Percentiles rank a stretch among this genome's conserved stretches.
phyloP scores from a whole-genome alignment of 2,888 invertebrate species.

The Dicranocentrus wangi region DNA sequence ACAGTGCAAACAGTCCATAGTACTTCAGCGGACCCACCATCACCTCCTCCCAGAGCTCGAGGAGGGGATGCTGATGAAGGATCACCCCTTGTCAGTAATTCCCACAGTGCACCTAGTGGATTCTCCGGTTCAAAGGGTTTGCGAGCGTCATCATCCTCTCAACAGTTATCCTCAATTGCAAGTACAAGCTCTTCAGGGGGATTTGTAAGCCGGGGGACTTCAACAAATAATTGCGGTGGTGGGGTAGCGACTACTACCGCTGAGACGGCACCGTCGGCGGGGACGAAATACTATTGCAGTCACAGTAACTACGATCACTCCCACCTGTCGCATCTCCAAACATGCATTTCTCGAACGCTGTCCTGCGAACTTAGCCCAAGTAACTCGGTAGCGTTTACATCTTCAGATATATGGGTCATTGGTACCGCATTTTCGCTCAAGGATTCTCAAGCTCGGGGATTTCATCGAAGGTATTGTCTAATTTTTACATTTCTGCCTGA shows the following conservation, averaged over 20 bases:
- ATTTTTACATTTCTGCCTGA: slow-evolving; percentile 73
- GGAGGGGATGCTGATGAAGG: slow-evolving; percentile 18
- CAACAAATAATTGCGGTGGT: slow-evolving; percentile 50
- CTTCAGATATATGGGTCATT: slow-evolving; percentile 73
- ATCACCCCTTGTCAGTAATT: slow-evolving; percentile 48
- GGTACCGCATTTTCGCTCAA: slow-evolving; percentile 72
- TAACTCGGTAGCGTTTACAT: slow-evolving; percentile 73
- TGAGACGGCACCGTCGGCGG: slow-evolving; percentile 66
- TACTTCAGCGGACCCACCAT: slow-evolving; percentile 66
- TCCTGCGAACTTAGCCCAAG: slow-evolving; percentile 72
- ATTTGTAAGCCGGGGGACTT: slow-evolving; percentile 53
- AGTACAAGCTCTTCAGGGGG: slow-evolving; percentile 51
- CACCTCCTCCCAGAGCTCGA: slow-evolving; percentile 24
- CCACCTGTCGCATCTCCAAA: slow-evolving; percentile 72
- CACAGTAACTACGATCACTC: slow-evolving; percentile 73
- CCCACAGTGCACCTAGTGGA: slow-evolving; percentile 49
- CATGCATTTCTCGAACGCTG: slow-evolving; percentile 72
- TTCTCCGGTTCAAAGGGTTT: slow-evolving; percentile 50
- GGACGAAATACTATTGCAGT: slow-evolving; percentile 72
- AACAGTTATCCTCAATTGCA: slow-evolving; percentile 53
- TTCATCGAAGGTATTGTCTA: slow-evolving; percentile 69
- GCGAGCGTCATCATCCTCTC: slow-evolving; percentile 60
- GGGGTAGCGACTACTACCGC: slow-evolving; percentile 9
- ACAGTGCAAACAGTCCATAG: slow-evolving; percentile 72
- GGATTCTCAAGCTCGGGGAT: slow-evolving; percentile 68